phyloP scores from a whole-genome alignment of 2,797 vertebrate genomes.

The Chloroceryle amazona region DNA sequence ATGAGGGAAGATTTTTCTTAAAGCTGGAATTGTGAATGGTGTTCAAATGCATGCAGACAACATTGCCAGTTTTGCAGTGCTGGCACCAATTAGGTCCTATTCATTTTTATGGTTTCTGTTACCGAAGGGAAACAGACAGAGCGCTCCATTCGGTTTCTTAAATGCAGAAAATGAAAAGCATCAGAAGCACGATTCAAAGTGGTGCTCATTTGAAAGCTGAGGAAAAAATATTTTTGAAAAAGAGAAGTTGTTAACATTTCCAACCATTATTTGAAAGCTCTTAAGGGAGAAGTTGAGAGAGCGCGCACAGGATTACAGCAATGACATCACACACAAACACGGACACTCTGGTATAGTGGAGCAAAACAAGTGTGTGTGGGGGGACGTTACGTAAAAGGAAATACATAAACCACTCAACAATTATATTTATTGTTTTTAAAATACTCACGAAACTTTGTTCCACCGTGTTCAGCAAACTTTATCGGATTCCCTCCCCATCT shows the following conservation, averaged over 20 bases:
- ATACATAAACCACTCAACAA: conserved; percentile 16
- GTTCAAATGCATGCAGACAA: not conserved
- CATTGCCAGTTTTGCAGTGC: not conserved
- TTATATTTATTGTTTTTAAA: conserved; percentile 13
- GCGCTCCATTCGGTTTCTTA: not conserved
- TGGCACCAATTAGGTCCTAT: conserved; percentile 6
- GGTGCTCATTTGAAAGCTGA: not conserved
- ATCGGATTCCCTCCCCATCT: not conserved
- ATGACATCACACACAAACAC: not conserved
- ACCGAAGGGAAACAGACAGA: not conserved
- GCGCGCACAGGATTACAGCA: not conserved
- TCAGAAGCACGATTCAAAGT: not conserved
- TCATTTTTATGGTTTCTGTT: conserved; percentile 4
- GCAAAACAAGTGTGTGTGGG: not conserved
- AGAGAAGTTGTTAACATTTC: not conserved
- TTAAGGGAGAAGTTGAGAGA: not conserved
- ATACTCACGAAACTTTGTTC: not conserved
- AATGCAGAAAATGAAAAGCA: not conserved
- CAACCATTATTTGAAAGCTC: not conserved
- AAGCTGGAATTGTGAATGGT: not conserved
- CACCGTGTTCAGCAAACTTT: not conserved
- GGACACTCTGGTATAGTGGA: not conserved
- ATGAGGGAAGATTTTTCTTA: not conserved
- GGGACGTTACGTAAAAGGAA: conserved; percentile 1
- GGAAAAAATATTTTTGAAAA: not conserved